Evolutionary conservation across 2,888 invertebrate species (phyloP).

Genomic region (Drosophila lutescens): DNA sequence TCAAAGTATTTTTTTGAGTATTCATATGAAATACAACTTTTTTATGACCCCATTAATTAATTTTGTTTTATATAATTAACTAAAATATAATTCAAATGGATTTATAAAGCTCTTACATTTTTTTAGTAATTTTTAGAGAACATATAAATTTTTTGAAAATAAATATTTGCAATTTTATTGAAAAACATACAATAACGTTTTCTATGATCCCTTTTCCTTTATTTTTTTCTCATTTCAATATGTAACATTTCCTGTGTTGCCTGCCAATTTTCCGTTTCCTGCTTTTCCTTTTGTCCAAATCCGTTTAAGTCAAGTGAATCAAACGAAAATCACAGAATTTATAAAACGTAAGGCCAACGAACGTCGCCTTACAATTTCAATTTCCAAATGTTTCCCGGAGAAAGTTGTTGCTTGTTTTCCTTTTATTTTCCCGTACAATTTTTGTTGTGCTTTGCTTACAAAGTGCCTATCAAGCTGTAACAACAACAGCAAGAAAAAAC

Average conservation of each 20-base stretch:
- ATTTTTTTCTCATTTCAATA: slow-evolving; percentile 16
- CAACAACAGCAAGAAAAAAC: slow-evolving; percentile 50
- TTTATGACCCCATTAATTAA: too few species aligned
- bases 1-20: too few species aligned
- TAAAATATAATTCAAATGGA: too few species aligned
- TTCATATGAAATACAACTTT: too few species aligned
- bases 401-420: slow-evolving; percentile 39
- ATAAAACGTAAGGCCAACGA: slow-evolving; percentile 24
- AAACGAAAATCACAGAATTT: slow-evolving; percentile 26
- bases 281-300: slow-evolving; percentile 42
- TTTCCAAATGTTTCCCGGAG: slow-evolving; percentile 56
- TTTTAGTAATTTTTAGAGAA: too few species aligned
- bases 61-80: too few species aligned
- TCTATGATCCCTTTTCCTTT: neutral
- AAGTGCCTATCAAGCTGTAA: slow-evolving; percentile 72
- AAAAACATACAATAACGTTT: neutral
- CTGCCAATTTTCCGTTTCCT: slow-evolving; percentile 32
- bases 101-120: too few species aligned
- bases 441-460: slow-evolving; percentile 53
- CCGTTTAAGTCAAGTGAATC: slow-evolving; percentile 57
- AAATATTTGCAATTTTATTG: too few species aligned
- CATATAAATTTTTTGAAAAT: too few species aligned
- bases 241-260: slow-evolving; percentile 34
- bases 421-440: neutral
- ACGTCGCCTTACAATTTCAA: slow-evolving; percentile 56